Percentiles rank a stretch among this genome's conserved stretches.
Conservation (phyloP, 2,113 vertebrate genomes). For the Microcebus griseorufus region DNA sequence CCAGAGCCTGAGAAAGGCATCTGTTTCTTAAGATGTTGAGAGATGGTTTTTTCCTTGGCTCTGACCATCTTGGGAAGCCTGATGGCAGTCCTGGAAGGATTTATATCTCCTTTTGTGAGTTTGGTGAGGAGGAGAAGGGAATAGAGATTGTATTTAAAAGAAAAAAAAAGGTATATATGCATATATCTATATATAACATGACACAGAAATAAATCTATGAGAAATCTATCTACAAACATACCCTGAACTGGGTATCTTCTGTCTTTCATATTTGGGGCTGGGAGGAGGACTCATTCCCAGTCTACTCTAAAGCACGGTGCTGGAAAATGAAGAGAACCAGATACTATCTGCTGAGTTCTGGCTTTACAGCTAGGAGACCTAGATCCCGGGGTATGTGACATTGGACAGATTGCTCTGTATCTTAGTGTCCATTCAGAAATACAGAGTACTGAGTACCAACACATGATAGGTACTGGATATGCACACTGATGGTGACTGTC, state of each 20-base stretch:
- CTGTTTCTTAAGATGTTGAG: constrained; percentile 8
- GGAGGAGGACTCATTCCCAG: constrained; percentile 31
- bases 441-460: neutral
- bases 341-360: neutral
- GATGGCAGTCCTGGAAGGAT: constrained; percentile 31
- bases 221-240: constrained; percentile 54
- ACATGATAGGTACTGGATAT: neutral
- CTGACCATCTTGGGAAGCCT: constrained; percentile 28
- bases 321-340: constrained; percentile 8
- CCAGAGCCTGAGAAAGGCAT: constrained; percentile 35
- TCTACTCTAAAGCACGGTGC: neutral
- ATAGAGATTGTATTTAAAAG: constrained; percentile 73
- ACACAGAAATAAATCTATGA: constrained; percentile 78
- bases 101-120: constrained; percentile 62
- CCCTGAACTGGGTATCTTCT: constrained; percentile 52
- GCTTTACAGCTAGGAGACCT: neutral
- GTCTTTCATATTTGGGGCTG: constrained; percentile 45
- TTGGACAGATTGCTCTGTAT: neutral
- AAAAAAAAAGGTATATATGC: constrained; percentile 58
- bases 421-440: neutral
- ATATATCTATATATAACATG: constrained; percentile 68
- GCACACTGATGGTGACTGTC: neutral
- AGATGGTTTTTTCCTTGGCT: constrained; percentile 43
- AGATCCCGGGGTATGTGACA: neutral
- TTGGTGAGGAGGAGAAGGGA: constrained; percentile 54